A percentile compares a stretch with the other conserved stretches of the same genome.
These are phyloP conservation scores for Argyrosomus japonicus DNA, from an alignment of 2,113 vertebrate species.

Conservation along the genomic window DNA sequence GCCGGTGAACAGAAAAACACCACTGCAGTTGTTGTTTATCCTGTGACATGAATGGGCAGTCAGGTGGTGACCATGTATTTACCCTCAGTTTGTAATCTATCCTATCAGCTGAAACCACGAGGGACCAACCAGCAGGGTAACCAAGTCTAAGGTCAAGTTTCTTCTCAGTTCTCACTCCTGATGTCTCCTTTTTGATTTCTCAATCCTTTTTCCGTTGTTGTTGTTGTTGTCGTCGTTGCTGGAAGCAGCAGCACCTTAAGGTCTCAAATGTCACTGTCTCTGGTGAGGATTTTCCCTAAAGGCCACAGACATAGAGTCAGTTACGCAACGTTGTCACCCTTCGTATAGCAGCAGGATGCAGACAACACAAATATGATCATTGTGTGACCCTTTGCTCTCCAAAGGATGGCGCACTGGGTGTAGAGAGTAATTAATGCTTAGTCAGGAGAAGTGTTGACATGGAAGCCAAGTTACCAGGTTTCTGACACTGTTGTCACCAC, in stretches of 20 bases:
- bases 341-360: conserved; percentile 4
- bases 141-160: conserved; percentile 54
- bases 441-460: conserved; percentile 15
- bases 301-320: conserved; percentile 16
- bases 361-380: conserved; percentile 24
- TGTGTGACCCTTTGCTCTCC: conserved; percentile 11
- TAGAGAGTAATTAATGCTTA: conserved; percentile 18
- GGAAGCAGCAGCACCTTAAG: conserved; percentile 14
- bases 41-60: conserved; percentile 29
- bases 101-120: conserved; percentile 50
- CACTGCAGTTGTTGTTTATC: conserved; percentile 59
- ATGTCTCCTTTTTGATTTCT: conserved; percentile 62
- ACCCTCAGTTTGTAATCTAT: conserved; percentile 37
- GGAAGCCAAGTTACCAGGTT: not conserved
- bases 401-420: conserved; percentile 14
- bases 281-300: conserved; percentile 43
- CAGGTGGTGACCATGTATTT: conserved; percentile 32
- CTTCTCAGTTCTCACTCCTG: conserved; percentile 17
- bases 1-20: conserved; percentile 47
- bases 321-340: conserved; percentile 35
- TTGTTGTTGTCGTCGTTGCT: conserved; percentile 43
- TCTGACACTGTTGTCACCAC: not conserved
- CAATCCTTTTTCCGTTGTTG: conserved; percentile 65
- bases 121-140: conserved; percentile 55
- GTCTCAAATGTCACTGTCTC: conserved; percentile 54